These are phyloP conservation scores for Ophthalmolycus amberensis DNA, from an alignment of 2,113 vertebrate genomes.

Conservation along the genomic window DNA sequence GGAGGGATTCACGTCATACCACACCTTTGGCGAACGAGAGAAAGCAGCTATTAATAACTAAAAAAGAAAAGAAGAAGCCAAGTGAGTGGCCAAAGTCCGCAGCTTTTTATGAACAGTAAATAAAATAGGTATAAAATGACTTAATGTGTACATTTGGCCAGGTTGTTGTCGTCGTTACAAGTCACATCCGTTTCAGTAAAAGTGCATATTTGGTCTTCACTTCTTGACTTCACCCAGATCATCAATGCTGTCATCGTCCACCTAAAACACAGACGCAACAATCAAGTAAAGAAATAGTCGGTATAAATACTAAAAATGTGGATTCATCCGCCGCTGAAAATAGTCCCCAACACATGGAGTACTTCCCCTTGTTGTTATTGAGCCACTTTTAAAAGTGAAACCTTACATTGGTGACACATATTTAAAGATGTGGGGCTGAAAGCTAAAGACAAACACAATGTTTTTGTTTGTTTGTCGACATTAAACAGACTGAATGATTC, in stretches of 20 bases:
- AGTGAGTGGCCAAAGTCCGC: constrained; percentile 84
- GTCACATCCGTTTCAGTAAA: constrained; percentile 87
- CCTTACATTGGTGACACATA: neutral
- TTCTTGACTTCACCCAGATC: constrained; percentile 99
- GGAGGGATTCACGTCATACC: constrained; percentile 84
- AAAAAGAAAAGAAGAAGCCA: constrained; percentile 78
- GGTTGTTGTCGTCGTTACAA: constrained; percentile 83
- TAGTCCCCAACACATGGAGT: neutral
- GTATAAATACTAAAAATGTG: neutral
- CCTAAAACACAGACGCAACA: constrained; percentile 77
- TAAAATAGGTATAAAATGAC: constrained; percentile 88
- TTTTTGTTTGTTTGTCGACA: neutral
- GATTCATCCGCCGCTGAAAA: neutral
- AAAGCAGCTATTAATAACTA: constrained; percentile 90
- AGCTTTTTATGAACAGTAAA: constrained; percentile 89
- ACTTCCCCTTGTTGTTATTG: neutral
- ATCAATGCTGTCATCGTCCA: constrained; percentile 98
- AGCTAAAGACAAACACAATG: neutral
- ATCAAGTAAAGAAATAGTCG: neutral
- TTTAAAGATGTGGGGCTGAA: neutral
- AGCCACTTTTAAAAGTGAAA: neutral
- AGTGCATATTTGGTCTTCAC: constrained; percentile 89
- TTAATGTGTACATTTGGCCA: constrained; percentile 88
- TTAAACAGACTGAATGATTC: no score
- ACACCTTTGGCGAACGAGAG: constrained; percentile 93